phyloP scores from a whole-genome alignment of 2,113 vertebrate species.

The Xenus cinereus region DNA sequence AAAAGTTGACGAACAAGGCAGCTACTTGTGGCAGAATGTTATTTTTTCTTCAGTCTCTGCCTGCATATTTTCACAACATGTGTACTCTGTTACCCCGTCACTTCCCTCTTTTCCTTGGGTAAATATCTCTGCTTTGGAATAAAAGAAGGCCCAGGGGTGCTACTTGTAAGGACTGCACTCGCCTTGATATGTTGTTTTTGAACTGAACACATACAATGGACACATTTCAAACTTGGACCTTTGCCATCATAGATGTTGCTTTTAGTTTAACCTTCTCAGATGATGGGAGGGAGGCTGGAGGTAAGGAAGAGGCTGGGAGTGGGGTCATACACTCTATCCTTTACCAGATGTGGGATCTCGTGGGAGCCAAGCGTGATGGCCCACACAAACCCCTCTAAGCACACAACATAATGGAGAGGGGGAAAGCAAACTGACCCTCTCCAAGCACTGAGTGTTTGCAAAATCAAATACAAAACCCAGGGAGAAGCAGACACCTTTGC shows the following conservation, averaged over 20 bases:
- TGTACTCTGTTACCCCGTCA: constrained; percentile 77
- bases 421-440: neutral
- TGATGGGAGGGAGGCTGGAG: constrained; percentile 10
- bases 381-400: neutral
- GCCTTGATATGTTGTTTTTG: constrained; percentile 66
- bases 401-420: neutral
- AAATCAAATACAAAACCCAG: constrained; percentile 35
- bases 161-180: constrained; percentile 51
- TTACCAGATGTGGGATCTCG: constrained; percentile 5
- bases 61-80: constrained; percentile 80
- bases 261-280: constrained; percentile 62
- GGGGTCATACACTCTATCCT: constrained; percentile 11
- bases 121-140: constrained; percentile 76
- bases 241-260: constrained; percentile 48
- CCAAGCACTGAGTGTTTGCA: neutral
- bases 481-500: neutral
- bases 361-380: neutral
- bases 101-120: constrained; percentile 80
- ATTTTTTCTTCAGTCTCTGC: constrained; percentile 76
- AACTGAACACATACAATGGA: constrained; percentile 38
- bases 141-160: constrained; percentile 63
- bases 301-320: constrained; percentile 33
- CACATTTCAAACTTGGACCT: constrained; percentile 24
- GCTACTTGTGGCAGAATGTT: constrained; percentile 82
- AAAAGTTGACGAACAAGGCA: constrained; percentile 79